Conservation (phyloP, 2,888 invertebrate species). For the Drosophila pegasa region DNA sequence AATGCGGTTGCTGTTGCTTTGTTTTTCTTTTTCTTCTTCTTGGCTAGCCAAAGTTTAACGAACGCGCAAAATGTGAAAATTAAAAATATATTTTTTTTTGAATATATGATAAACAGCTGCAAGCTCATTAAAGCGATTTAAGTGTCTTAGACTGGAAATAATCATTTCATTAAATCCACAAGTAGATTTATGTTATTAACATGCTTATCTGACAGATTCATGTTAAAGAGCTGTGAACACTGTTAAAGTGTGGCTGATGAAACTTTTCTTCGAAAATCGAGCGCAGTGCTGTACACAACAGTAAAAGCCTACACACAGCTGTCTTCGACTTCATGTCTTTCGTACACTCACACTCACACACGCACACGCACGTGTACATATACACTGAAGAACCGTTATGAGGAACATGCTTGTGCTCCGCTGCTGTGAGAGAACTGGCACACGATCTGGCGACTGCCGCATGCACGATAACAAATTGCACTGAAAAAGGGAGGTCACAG, state of each 20-base stretch:
- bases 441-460: conserved; percentile 26
- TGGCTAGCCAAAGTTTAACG: conserved; percentile 54
- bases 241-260: conserved; percentile 5
- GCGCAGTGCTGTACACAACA: conserved; percentile 45
- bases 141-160: conserved; percentile 1
- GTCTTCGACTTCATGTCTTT: conserved; percentile 6
- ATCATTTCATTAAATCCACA: background rate
- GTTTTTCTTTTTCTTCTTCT: background rate
- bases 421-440: background rate
- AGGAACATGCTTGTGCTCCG: background rate
- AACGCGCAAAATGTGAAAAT: conserved; percentile 34
- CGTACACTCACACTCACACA: background rate
- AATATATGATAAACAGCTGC: conserved; percentile 33
- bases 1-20: conserved; percentile 22
- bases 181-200: conserved; percentile 9
- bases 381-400: conserved; percentile 17
- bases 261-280: conserved; percentile 14
- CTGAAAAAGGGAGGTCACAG: background rate
- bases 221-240: conserved; percentile 10
- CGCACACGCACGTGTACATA: background rate
- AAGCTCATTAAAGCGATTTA: conserved; percentile 1
- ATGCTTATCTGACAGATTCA: conserved; percentile 1
- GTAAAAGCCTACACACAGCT: conserved; percentile 28
- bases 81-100: conserved; percentile 4
- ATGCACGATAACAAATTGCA: conserved; percentile 25